Evolutionary conservation across 2,113 vertebrate species (phyloP), one percentile per base, ranked within the genome.

Genomic region (Cettia cetti): DNA sequence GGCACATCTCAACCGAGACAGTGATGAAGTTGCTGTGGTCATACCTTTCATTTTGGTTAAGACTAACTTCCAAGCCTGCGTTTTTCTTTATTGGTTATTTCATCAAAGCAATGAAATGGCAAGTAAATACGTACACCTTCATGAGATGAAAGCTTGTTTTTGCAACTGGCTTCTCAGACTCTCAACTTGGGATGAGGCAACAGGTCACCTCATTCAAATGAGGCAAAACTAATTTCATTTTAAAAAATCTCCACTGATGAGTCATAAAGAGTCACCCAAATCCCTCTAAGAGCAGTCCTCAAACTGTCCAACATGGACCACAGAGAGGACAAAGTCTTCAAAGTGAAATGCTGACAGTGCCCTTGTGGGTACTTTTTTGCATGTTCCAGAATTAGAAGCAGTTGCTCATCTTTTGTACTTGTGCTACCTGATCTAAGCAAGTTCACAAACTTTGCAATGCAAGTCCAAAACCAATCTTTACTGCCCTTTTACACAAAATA

Each of bases 141-240:
- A 1, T 5, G 22, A 88, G 63, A 91, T 23, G 15, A 88, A 95
- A 95, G 79, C 35, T 59, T 59, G 42, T 59, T 84, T 94, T 94
- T 74, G n/a, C 78, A 95, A 77, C 45, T 7, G 39, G 50, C 71
- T 95, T 87, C 71, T 80, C 89, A 82, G 70, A 39, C 66, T 94
- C 56, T 42, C 35, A 26, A 63, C 39, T 75, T 9, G 5, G 72
- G 37, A 66, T 44, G 72, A 93, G 74, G 54, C 31, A 76, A 89
- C 5, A 3, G 63, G 50, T 94, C 89, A 80, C 30, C n/a, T 57
- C 40, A 85, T 65, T 77, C 75, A 88, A 87, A 95, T 31, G 50
- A 95, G 33, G 70, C 60, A 87, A 89, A 94, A 77, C 15, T 74
- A 91, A 96, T 72, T 87, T 56, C 27, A 89, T 76, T 93, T 87